These are phyloP conservation scores for Monopterus albus DNA, from an alignment of 2,113 vertebrate species.

Conservation along the genomic window DNA sequence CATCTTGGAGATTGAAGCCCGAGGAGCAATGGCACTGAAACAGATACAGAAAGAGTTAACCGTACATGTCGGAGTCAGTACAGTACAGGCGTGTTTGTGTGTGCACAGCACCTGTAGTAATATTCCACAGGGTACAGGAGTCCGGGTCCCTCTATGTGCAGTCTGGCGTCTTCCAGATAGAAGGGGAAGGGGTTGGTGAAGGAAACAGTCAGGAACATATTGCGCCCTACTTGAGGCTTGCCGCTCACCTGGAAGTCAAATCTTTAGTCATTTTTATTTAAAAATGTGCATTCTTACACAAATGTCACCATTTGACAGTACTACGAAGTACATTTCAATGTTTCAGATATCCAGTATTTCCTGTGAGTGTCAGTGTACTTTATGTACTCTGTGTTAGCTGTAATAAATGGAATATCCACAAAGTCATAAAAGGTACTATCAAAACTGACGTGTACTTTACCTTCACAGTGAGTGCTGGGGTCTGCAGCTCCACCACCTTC, in stretches of 20 bases:
- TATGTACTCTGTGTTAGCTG: too few relatives aligned
- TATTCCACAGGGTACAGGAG: constrained; percentile 69
- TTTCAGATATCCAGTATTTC: too few relatives aligned
- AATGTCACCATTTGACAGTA: too few relatives aligned
- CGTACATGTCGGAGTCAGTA: too few relatives aligned
- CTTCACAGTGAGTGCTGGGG: constrained; percentile 81
- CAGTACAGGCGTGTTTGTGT: too few relatives aligned
- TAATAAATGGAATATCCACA: too few relatives aligned
- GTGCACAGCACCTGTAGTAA: constrained; percentile 82
- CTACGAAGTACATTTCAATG: too few relatives aligned
- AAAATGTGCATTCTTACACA: too few relatives aligned
- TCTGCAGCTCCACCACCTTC: constrained; percentile 74
- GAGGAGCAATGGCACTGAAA: constrained; percentile 44
- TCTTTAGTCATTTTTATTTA: too few relatives aligned
- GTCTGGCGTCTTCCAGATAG: constrained; percentile 66
- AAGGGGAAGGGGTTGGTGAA: constrained; percentile 87
- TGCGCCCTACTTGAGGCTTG: neutral
- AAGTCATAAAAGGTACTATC: too few relatives aligned
- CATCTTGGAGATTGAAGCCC: constrained; percentile 78
- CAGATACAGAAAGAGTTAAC: neutral
- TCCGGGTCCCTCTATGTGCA: constrained; percentile 85
- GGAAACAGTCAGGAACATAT: constrained; percentile 78
- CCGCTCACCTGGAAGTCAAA: constrained; percentile 42
- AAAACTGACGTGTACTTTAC: constrained; percentile 75
- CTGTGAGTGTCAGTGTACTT: too few relatives aligned